A percentile compares a stretch with the other conserved stretches of the same genome.
Evolutionary conservation across 2,888 invertebrate species (phyloP).

Genomic region (Platynereis dumerilii): DNA sequence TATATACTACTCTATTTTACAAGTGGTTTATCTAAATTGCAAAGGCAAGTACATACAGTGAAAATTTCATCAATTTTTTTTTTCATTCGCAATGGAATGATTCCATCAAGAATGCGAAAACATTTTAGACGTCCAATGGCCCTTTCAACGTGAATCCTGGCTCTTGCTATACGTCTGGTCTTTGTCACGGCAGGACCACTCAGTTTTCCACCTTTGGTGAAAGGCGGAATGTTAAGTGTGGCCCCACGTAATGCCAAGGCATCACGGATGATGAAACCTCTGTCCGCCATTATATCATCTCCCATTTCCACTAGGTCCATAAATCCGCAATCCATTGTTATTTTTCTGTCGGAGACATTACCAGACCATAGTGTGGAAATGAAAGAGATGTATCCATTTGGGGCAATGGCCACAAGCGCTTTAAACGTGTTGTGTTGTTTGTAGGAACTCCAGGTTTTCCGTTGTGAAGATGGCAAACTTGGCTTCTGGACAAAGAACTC

Average conservation of each 20-base stretch:
- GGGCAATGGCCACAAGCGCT: neutral
- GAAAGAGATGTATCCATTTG: slow-evolving; percentile 2
- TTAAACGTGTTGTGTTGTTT: slow-evolving; percentile 7
- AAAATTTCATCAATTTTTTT: too few relatives aligned
- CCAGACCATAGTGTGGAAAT: neutral
- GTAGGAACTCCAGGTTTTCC: neutral
- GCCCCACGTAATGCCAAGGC: too few relatives aligned
- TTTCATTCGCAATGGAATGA: too few relatives aligned
- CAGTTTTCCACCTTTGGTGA: too few relatives aligned
- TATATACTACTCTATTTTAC: too few relatives aligned
- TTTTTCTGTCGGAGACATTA: neutral
- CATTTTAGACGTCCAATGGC: too few relatives aligned
- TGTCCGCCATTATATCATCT: slow-evolving; percentile 8
- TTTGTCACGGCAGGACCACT: neutral
- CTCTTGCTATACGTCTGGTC: neutral
- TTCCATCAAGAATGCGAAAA: too few relatives aligned
- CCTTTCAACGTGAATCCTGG: too few relatives aligned
- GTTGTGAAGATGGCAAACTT: neutral
- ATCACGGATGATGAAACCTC: neutral
- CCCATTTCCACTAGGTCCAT: neutral
- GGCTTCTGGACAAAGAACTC: neutral
- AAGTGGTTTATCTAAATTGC: too few relatives aligned
- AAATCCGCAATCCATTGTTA: neutral
- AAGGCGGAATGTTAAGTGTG: neutral
- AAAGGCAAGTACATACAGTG: too few relatives aligned